Percentiles rank a stretch among this genome's conserved stretches.
Evolutionary conservation across 2,797 vertebrate genomes (phyloP).

Genomic region (Sebastes vulpes): DNA sequence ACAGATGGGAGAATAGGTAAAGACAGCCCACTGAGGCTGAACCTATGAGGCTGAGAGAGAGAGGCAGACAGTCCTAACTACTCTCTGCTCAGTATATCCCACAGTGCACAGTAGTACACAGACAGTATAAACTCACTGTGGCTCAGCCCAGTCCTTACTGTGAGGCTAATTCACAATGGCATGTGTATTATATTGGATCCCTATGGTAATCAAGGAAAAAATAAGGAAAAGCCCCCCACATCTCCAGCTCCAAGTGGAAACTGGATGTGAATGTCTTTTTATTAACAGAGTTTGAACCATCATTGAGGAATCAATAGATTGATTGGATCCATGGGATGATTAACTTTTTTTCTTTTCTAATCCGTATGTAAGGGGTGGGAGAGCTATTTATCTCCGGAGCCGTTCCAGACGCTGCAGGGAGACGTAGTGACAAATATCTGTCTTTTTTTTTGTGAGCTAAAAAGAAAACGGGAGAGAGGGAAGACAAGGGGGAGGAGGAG

Average conservation of each 20-base stretch:
- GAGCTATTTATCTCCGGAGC: conserved; percentile 55
- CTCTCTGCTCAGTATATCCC: conserved; percentile 66
- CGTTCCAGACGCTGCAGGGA: conserved; percentile 62
- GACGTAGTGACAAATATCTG: conserved; percentile 70
- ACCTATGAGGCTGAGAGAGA: conserved; percentile 79
- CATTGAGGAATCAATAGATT: conserved; percentile 30
- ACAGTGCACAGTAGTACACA: conserved; percentile 56
- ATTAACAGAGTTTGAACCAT: conserved; percentile 31
- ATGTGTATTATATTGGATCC: conserved; percentile 78
- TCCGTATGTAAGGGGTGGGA: background rate
- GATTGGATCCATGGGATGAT: conserved; percentile 31
- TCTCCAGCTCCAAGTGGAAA: conserved; percentile 34
- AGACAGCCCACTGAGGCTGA: conserved; percentile 87
- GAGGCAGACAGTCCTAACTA: conserved; percentile 79
- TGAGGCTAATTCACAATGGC: conserved; percentile 73
- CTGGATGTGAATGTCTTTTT: conserved; percentile 30
- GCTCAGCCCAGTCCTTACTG: conserved; percentile 39
- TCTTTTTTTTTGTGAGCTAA: conserved; percentile 61
- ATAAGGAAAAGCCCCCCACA: conserved; percentile 51
- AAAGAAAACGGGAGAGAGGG: conserved; percentile 47
- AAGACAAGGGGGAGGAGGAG: conserved; percentile 53
- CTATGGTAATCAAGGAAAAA: conserved; percentile 76
- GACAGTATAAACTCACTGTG: conserved; percentile 57
- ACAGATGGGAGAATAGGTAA: conserved; percentile 85
- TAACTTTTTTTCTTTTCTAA: conserved; percentile 4